Conservation (phyloP, 2,113 vertebrate genomes). For the Hystrix brachyura region DNA sequence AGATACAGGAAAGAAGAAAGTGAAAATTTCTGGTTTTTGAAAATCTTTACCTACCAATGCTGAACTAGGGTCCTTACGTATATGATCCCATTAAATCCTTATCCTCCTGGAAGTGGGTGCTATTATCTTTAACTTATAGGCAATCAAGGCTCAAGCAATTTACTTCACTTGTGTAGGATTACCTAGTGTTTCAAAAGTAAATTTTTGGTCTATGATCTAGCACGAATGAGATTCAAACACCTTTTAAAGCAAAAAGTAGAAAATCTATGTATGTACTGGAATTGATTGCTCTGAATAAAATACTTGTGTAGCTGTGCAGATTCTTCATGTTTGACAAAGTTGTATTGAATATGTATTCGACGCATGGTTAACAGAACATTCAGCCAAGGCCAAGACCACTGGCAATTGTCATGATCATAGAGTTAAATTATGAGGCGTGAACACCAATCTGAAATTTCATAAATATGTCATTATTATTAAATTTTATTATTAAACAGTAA, state of each 20-base stretch:
- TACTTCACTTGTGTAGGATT: not conserved
- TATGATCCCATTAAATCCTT: not conserved
- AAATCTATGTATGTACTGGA: not conserved
- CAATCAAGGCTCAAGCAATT: not conserved
- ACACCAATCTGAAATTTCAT: conserved; percentile 10
- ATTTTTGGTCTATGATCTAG: not conserved
- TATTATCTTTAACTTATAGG: not conserved
- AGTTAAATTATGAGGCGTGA: not conserved
- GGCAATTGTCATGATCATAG: not conserved
- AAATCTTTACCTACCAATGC: not conserved
- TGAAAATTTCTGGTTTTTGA: not conserved
- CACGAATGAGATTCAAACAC: not conserved
- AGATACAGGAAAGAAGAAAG: not conserved
- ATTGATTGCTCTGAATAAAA: not conserved
- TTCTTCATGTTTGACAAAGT: not conserved
- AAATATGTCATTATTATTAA: not conserved
- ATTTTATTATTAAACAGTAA: not conserved
- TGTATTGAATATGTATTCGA: not conserved
- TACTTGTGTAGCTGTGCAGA: not conserved
- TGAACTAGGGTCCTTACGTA: not conserved
- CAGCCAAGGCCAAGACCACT: not conserved
- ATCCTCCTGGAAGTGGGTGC: not conserved
- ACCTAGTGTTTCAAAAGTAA: not conserved
- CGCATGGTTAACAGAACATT: not conserved
- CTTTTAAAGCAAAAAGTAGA: not conserved